Conservation (phyloP, 2,888 invertebrate genomes). For the Linhomoeus sp. region DNA sequence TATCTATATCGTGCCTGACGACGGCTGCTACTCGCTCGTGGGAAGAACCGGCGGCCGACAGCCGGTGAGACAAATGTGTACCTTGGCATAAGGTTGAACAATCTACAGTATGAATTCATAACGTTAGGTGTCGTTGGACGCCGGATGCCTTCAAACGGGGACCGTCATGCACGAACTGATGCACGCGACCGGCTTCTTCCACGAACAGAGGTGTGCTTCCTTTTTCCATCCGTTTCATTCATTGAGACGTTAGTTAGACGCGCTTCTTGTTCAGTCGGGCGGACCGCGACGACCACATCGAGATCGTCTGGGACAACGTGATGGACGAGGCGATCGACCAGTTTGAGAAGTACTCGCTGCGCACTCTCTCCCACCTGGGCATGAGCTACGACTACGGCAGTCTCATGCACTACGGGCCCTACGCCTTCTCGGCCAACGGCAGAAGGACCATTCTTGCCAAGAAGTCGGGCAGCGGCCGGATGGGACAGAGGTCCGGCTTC, state of each 20-base stretch:
- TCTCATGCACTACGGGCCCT: conserved; percentile 28
- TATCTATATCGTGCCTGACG: conserved; percentile 37
- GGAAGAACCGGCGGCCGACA: conserved; percentile 49
- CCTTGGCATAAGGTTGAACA: too few relatives aligned
- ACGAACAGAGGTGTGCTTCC: conserved; percentile 13
- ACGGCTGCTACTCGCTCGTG: conserved; percentile 54
- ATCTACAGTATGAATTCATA: too few relatives aligned
- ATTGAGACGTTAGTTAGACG: too few relatives aligned
- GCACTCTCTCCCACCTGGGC: conserved; percentile 19
- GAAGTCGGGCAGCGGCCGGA: conserved; percentile 20
- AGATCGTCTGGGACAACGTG: conserved; percentile 28
- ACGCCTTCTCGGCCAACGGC: conserved; percentile 17
- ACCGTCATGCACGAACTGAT: conserved; percentile 21
- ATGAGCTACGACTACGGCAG: conserved; percentile 6
- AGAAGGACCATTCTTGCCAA: conserved; percentile 26
- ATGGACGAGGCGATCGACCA: conserved; percentile 27
- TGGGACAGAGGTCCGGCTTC: conserved; percentile 31
- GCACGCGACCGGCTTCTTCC: conserved; percentile 26
- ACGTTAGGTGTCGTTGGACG: conserved; percentile 37
- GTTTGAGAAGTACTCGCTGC: conserved; percentile 24
- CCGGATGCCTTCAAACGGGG: conserved; percentile 31
- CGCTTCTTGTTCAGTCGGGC: conserved; percentile 13
- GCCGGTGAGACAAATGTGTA: too few relatives aligned
- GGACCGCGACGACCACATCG: conserved; percentile 32
- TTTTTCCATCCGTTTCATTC: too few relatives aligned